A percentile compares a stretch with the other conserved stretches of the same genome.
Evolutionary conservation across 2,113 vertebrate genomes (phyloP).

Genomic region (Poecilia latipinna): DNA sequence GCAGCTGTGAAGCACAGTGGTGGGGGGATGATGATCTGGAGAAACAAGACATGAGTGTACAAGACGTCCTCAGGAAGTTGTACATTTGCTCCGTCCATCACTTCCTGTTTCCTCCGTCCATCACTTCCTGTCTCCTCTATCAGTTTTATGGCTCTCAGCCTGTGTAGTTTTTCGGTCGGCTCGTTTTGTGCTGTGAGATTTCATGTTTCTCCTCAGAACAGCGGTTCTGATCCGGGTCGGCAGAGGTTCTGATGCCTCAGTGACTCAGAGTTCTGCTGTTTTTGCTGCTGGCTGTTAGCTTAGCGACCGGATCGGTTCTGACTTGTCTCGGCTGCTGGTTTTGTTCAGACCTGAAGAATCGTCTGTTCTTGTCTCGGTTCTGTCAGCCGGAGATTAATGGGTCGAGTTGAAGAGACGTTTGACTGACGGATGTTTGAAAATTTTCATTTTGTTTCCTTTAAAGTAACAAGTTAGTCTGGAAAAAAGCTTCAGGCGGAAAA

Average conservation of each 20-base stretch:
- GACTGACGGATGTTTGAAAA: not conserved
- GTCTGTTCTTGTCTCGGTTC: not conserved
- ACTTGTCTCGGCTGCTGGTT: conserved; percentile 20
- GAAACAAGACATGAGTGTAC: too few relatives aligned
- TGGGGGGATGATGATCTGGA: too few relatives aligned
- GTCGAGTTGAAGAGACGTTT: too few relatives aligned
- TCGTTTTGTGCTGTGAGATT: not conserved
- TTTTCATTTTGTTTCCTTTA: conserved; percentile 1
- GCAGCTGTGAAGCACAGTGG: too few relatives aligned
- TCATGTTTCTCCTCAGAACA: conserved; percentile 12
- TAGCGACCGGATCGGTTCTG: not conserved
- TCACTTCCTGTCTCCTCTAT: too few relatives aligned
- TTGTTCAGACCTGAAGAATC: conserved; percentile 4
- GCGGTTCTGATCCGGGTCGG: conserved; percentile 22
- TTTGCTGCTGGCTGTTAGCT: not conserved
- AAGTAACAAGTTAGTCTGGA: conserved; percentile 4
- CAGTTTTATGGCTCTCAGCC: not conserved
- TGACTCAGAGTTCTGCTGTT: conserved; percentile 2
- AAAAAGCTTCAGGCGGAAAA: not conserved
- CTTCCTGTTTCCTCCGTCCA: too few relatives aligned
- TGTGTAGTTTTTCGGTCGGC: not conserved
- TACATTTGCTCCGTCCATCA: too few relatives aligned
- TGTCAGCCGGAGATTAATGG: conserved; percentile 29
- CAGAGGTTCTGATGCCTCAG: not conserved
- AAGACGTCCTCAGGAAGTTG: too few relatives aligned